These are phyloP conservation scores for Mormoops blainvillei DNA, from an alignment of 2,113 vertebrate genomes.

Conservation along the genomic window DNA sequence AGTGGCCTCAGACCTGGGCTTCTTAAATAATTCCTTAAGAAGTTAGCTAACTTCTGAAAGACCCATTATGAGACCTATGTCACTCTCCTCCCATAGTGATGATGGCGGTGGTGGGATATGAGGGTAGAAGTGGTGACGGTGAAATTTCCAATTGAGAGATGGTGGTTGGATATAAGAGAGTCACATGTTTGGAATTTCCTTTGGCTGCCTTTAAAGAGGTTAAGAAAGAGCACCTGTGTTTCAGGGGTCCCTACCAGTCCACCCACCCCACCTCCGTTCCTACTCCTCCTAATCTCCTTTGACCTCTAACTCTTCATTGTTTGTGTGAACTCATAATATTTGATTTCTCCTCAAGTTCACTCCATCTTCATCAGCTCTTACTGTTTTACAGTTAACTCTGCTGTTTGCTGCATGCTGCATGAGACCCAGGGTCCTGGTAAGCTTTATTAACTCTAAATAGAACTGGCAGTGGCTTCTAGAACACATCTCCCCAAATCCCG, in stretches of 20 bases:
- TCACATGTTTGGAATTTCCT: not conserved
- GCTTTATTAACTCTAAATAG: conserved; percentile 82
- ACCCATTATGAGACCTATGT: not conserved
- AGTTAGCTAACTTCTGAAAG: not conserved
- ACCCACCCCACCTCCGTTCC: not conserved
- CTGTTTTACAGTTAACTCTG: conserved; percentile 98
- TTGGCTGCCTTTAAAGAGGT: not conserved
- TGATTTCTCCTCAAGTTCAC: conserved; percentile 65
- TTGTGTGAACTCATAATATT: conserved; percentile 70
- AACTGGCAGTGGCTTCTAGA: conserved; percentile 66
- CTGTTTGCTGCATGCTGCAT: conserved; percentile 98
- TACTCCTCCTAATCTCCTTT: conserved; percentile 25
- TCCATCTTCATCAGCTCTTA: conserved; percentile 81
- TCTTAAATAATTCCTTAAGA: not conserved
- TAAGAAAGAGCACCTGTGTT: not conserved
- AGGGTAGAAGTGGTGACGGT: not conserved
- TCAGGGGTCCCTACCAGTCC: not conserved
- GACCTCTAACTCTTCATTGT: conserved; percentile 58
- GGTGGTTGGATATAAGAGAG: not conserved
- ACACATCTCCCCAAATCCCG: not conserved
- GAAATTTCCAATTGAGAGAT: not conserved
- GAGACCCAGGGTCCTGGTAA: conserved; percentile 91
- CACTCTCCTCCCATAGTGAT: not conserved
- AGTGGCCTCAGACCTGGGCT: not conserved
- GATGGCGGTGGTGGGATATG: not conserved